Base-by-base conservation (phyloP, 2,797 vertebrate species). In the Xerus rutilus region DNA sequence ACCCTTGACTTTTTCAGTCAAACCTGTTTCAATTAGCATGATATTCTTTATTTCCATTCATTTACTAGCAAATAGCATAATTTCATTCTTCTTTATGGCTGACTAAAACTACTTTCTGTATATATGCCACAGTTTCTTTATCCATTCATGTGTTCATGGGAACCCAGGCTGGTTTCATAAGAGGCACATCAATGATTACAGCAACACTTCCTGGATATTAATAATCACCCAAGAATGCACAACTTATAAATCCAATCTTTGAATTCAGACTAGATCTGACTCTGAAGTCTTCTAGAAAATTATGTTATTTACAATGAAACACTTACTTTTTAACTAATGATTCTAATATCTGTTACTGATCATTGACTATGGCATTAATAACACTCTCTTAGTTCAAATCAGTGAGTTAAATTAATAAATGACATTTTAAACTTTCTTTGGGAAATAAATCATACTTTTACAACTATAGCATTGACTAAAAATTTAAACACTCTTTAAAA, bases 361-460 rank as follows among this genome's bases (percentile, higher is more conserved):
- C 62, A 73, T 6, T 94, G 35, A 65, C 20, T 91, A 43, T n/a
- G 20, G 97, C 4, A 39, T 97, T 86, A 97, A 88, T 93, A 90
- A 64, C 49, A 79, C 4, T 72, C 74, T 84, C 90, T 81, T 90
- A 92, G 14, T 57, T 79, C n/a, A 89, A 94, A 54, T 49, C 25
- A 64, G 9, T 57, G 25, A 93, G 73, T 72, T 32, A 70, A 82
- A 62, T 73, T 82, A 81, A 91, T 89, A 79, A 86, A 39, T 91
- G 47, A 54, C n/a, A 91, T 65, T 85, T 96, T 64, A 70, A 88
- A 79, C 0, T 89, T 88, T 49, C 20, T 69, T 69, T n/a, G 23
- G 28, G 18, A 92, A 91, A 79, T 54, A 86, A 67, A 86, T 67
- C 65, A 82, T 47, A 5, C 0, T 79, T 73, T 86, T 69, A 52